These are phyloP conservation scores for Charina bottae DNA, from an alignment of 2,113 vertebrate genomes.

Conservation along the genomic window DNA sequence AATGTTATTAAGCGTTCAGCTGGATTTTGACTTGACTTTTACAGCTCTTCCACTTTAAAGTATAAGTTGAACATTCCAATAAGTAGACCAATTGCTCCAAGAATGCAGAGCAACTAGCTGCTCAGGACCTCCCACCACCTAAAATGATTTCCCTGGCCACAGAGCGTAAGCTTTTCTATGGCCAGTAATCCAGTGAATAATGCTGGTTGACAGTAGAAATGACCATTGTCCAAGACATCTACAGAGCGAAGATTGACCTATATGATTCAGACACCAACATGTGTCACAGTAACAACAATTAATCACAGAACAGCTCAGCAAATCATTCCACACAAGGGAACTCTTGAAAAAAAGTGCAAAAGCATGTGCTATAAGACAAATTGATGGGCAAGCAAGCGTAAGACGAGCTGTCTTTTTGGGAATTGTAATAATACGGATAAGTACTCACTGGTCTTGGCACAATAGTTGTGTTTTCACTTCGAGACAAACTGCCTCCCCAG, in stretches of 20 bases:
- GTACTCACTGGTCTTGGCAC: constrained; percentile 62
- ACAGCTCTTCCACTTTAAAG: background rate
- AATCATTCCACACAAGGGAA: background rate
- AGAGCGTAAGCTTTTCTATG: background rate
- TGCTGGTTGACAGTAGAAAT: background rate
- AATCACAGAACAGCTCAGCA: background rate
- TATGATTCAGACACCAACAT: background rate
- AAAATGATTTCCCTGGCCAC: background rate
- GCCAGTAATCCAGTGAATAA: background rate
- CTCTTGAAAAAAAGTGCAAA: background rate
- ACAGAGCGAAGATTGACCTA: background rate
- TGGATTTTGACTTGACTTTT: background rate
- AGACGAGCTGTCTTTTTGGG: background rate
- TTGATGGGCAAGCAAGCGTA: background rate
- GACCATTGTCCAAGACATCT: background rate
- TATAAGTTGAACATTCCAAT: background rate
- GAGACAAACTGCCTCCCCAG: background rate
- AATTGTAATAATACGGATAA: background rate
- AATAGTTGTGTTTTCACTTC: background rate
- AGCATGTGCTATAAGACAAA: background rate
- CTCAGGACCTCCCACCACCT: background rate
- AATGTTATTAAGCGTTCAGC: background rate
- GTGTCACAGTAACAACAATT: background rate
- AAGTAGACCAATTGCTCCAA: background rate
- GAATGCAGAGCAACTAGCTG: background rate